Percentiles rank a stretch among this genome's conserved stretches.
phyloP scores from a whole-genome alignment of 2,888 invertebrate species.

The Hypselothyrea guttata region DNA sequence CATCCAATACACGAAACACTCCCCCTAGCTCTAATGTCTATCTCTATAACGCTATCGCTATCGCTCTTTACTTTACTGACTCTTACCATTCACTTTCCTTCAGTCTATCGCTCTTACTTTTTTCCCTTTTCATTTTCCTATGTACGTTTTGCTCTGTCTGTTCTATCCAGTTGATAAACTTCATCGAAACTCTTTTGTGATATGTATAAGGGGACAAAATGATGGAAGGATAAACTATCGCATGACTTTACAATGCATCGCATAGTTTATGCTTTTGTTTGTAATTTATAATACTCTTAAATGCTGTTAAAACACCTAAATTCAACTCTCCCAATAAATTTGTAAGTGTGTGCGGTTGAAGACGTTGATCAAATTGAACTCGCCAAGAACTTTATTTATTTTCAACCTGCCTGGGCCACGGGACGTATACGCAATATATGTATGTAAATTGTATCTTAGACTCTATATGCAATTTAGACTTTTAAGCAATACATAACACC shows the following conservation, averaged over 20 bases:
- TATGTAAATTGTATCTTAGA: conserved; percentile 31
- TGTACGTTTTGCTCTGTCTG: conserved; percentile 25
- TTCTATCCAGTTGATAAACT: conserved; percentile 47
- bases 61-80: conserved; percentile 15
- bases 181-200: conserved; percentile 77
- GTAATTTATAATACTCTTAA: conserved; percentile 57
- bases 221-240: conserved; percentile 22
- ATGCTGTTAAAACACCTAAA: conserved; percentile 35
- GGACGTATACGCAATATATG: conserved; percentile 66
- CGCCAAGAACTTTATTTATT: conserved; percentile 7
- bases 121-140: conserved; percentile 22
- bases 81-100: conserved; percentile 9
- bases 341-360: conserved; percentile 64
- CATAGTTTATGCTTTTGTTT: conserved; percentile 27
- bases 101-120: conserved; percentile 19
- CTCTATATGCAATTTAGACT: conserved; percentile 27
- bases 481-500: conserved; percentile 49
- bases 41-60: conserved; percentile 12
- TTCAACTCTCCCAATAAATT: conserved; percentile 61
- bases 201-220: conserved; percentile 64
- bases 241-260: conserved; percentile 56
- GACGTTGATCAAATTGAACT: conserved; percentile 50
- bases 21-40: conserved; percentile 19
- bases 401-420: conserved; percentile 49
- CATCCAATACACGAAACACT: conserved; percentile 30